These are phyloP conservation scores for Sinodicranocentrus sp. DNA, from an alignment of 2,888 invertebrate species.

Conservation along the genomic window DNA sequence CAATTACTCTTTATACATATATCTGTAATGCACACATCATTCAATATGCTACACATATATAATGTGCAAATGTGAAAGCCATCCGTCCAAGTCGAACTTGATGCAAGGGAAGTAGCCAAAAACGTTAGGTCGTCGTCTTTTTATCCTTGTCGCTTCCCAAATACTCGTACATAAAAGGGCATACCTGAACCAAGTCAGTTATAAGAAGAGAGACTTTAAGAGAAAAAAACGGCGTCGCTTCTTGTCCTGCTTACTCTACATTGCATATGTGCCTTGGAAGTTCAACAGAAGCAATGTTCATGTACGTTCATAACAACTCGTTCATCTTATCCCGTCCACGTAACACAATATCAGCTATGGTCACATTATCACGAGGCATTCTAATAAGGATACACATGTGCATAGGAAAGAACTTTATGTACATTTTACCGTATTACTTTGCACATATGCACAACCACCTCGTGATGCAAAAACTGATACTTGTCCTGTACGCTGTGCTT, in stretches of 20 bases:
- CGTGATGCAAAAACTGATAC: neutral
- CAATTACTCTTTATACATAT: no score
- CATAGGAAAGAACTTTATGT: neutral
- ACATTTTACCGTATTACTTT: no score
- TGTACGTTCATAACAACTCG: constrained; percentile 60
- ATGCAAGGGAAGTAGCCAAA: constrained; percentile 17
- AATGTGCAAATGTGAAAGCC: constrained; percentile 10
- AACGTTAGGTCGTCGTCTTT: constrained; percentile 27
- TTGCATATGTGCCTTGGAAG: neutral
- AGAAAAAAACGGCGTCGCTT: no score
- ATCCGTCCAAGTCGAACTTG: neutral
- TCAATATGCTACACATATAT: no score
- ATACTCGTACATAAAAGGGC: no score
- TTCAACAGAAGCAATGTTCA: constrained; percentile 38
- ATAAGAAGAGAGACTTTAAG: no score
- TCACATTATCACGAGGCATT: no score
- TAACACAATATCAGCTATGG: neutral
- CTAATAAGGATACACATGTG: neutral
- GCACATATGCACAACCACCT: no score
- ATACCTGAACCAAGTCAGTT: constrained; percentile 52
- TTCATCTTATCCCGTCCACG: constrained; percentile 39
- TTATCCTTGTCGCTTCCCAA: neutral
- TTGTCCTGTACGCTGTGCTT: neutral
- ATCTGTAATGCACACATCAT: no score
- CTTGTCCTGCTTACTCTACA: no score